Evolutionary conservation across 2,113 vertebrate genomes (phyloP), one percentile per base, ranked within the genome.

Genomic region (Python bivittatus): DNA sequence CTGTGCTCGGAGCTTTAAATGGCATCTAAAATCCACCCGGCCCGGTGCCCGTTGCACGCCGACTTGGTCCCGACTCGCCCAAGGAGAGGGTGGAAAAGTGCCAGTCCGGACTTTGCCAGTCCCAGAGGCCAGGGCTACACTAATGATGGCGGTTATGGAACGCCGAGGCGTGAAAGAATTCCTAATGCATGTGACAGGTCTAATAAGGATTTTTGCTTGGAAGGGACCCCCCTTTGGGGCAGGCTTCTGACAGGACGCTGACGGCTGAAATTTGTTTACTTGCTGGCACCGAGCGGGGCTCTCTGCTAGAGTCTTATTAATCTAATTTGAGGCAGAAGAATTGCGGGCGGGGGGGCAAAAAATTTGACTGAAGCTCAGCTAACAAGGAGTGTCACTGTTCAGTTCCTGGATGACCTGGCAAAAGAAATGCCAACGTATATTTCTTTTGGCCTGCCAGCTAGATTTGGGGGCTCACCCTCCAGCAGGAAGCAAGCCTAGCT

Each of bases 161-260:
- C 97, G 97, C 98, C 98, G 98, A 97, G 98, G 98, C 98, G 98
- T 98, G 98, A 98, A 98, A 98, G 97, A 98, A 98, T 98, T 99
- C 97, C 98, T 99, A 99, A 99, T 98, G 96, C 98, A 99, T 98
- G 98, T 99, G 99, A 99, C 99, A 99, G 98, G 98, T 98, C 98
- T 99, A 99, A 99, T 99, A 98, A 99, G 99, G 98, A 98, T 97
- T 98, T 98, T 98, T 98, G 98, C 96, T 97, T 91, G 97, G 97
- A 97, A 98, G 98, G 98, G 97, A 97, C 97, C 98, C 98, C 91
- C 98, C 94, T 98, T 97, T 97, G 97, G 98, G 98, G 97, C 97
- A 84, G 88, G 90, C 86, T 90, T 97, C 97, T 98, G 98, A 98
- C 98, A 98, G 98, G 97, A 93, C 29, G 68, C 95, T 98, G 98